Conservation (phyloP, 2,888 invertebrate genomes). For the Drosophila sordidula region DNA sequence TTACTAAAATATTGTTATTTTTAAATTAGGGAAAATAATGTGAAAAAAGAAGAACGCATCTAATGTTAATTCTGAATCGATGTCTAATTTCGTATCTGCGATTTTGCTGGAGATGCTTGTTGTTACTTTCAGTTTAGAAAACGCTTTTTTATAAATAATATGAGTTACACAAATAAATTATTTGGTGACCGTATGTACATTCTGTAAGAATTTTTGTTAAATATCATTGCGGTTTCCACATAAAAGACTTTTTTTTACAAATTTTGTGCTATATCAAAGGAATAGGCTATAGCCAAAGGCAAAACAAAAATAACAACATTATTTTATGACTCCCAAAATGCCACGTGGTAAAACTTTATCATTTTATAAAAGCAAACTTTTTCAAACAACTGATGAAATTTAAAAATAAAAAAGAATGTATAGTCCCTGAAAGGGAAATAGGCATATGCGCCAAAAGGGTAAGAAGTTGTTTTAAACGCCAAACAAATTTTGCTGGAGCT, state of each 20-base stretch:
- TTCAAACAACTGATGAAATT: slow-evolving; percentile 34
- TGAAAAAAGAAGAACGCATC: no score
- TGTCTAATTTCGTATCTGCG: background rate
- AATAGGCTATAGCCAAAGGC: slow-evolving; percentile 28
- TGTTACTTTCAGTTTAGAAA: background rate
- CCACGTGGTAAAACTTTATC: slow-evolving; percentile 36
- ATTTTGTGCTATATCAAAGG: slow-evolving; percentile 26
- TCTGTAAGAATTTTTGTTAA: slow-evolving; percentile 1
- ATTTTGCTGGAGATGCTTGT: no score
- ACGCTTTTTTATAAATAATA: no score
- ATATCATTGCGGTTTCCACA: slow-evolving; percentile 2
- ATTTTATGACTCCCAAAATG: slow-evolving; percentile 53
- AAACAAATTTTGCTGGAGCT: slow-evolving; percentile 16
- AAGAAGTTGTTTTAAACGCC: slow-evolving; percentile 24
- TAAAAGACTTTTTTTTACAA: slow-evolving; percentile 24
- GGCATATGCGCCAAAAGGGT: slow-evolving; percentile 15
- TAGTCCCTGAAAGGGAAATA: slow-evolving; percentile 5
- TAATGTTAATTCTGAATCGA: background rate
- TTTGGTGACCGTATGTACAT: background rate
- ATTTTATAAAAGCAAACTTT: slow-evolving; percentile 16
- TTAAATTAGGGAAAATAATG: background rate
- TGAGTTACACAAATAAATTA: no score
- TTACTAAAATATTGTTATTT: background rate
- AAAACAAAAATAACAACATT: slow-evolving; percentile 37
- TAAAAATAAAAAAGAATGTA: slow-evolving; percentile 17